Percentiles rank a stretch among this genome's conserved stretches.
Conservation (phyloP, 2,888 invertebrate genomes). For the Acrobeloides nanus region DNA sequence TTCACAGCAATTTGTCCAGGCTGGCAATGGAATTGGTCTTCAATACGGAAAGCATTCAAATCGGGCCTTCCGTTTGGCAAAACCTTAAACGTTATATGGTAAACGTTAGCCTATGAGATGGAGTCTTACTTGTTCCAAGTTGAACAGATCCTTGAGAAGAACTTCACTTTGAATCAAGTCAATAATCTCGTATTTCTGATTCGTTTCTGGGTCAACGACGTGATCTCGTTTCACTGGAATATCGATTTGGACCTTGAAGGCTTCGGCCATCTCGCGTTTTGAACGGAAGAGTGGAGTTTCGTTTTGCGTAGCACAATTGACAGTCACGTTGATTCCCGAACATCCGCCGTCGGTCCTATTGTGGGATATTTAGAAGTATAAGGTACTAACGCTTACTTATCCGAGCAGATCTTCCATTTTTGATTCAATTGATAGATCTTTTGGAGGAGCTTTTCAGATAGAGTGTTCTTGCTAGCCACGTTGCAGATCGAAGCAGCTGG, state of each 20-base stretch:
- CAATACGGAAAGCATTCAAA: constrained; percentile 75
- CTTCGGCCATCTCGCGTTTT: constrained; percentile 7
- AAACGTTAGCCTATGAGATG: not conserved
- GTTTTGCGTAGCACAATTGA: constrained; percentile 44
- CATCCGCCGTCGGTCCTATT: constrained; percentile 68
- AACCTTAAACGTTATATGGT: constrained; percentile 25
- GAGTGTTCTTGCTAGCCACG: constrained; percentile 67
- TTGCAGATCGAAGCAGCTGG: constrained; percentile 92
- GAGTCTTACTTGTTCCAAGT: constrained; percentile 42
- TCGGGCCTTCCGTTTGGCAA: constrained; percentile 84
- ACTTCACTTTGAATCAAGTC: constrained; percentile 78
- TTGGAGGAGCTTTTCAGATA: constrained; percentile 71
- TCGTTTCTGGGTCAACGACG: constrained; percentile 1
- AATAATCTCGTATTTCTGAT: constrained; percentile 16
- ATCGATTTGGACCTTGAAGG: constrained; percentile 14
- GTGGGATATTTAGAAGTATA: no score
- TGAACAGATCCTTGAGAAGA: constrained; percentile 66
- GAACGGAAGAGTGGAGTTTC: constrained; percentile 55
- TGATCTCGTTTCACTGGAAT: constrained; percentile 60
- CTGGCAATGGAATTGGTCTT: constrained; percentile 85
- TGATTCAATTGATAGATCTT: constrained; percentile 83
- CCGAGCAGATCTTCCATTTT: constrained; percentile 91
- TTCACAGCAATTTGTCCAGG: constrained; percentile 86
- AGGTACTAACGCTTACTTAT: constrained; percentile 10
- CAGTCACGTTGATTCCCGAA: constrained; percentile 69